Evolutionary conservation across 2,888 invertebrate species (phyloP).

Genomic region (Euclidia mi): DNA sequence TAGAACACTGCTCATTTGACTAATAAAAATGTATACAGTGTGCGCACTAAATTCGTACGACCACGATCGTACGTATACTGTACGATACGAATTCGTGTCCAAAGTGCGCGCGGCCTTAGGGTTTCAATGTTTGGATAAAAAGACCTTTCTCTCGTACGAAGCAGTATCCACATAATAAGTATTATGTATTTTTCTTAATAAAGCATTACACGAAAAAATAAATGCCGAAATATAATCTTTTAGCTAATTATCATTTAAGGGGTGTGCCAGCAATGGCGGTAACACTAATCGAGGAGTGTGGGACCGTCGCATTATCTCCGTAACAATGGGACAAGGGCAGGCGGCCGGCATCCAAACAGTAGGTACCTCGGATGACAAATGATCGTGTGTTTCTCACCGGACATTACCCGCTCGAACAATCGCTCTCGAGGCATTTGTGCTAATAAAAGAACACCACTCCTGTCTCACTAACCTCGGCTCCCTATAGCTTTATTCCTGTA

Average conservation of each 20-base stretch:
- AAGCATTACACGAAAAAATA: neutral
- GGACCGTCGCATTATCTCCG: conserved; percentile 63
- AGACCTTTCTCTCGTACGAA: too few species aligned
- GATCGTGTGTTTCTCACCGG: conserved; percentile 66
- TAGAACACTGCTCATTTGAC: too few species aligned
- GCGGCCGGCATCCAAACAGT: conserved; percentile 65
- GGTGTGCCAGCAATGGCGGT: neutral
- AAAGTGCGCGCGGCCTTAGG: too few species aligned
- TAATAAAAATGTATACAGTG: too few species aligned
- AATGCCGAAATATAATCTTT: neutral
- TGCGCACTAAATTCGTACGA: too few species aligned
- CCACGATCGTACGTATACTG: too few species aligned
- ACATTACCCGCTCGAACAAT: conserved; percentile 68
- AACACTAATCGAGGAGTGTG: conserved; percentile 59
- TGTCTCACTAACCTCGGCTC: neutral
- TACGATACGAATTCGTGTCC: too few species aligned
- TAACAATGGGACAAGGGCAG: conserved; percentile 68
- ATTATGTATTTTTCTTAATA: neutral
- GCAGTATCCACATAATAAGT: too few species aligned
- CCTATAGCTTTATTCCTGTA: neutral
- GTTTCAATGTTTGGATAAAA: too few species aligned
- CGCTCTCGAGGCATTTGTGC: conserved; percentile 41
- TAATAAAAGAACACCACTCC: conserved; percentile 6
- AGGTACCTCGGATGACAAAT: conserved; percentile 70
- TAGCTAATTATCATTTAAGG: conserved; percentile 4